Conservation (phyloP, 2,797 vertebrate genomes). For the Smutsia gigantea region DNA sequence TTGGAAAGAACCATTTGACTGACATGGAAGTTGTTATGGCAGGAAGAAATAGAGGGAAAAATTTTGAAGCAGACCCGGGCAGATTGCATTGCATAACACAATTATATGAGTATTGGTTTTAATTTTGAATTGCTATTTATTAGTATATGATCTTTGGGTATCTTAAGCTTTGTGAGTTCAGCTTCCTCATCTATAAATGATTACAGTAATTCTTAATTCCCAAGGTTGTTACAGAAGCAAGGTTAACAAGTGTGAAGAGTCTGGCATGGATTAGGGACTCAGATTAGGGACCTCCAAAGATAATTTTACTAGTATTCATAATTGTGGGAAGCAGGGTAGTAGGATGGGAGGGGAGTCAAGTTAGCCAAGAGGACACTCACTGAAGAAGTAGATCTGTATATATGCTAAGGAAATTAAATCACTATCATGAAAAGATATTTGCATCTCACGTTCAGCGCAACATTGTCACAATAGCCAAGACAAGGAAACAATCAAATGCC, state of each 20-base stretch:
- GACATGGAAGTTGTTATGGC: background rate
- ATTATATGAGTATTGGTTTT: background rate
- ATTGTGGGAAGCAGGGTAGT: background rate
- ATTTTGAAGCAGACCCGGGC: background rate
- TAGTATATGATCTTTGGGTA: background rate
- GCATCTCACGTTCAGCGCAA: background rate
- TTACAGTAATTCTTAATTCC: background rate
- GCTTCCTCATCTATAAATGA: background rate
- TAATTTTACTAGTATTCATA: background rate
- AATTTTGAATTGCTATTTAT: background rate
- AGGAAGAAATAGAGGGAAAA: background rate
- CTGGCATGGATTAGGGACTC: background rate
- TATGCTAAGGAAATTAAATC: background rate
- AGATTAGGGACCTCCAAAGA: background rate
- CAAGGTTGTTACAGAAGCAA: background rate
- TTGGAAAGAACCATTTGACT: background rate
- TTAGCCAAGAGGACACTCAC: background rate
- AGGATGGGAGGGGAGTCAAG: background rate
- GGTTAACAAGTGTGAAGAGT: background rate
- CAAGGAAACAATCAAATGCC: background rate
- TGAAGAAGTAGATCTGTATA: background rate
- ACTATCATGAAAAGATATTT: background rate
- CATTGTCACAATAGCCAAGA: background rate
- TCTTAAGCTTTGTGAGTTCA: background rate
- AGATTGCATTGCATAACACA: background rate